phyloP scores from a whole-genome alignment of 2,113 vertebrate genomes.

The Chauna torquata region DNA sequence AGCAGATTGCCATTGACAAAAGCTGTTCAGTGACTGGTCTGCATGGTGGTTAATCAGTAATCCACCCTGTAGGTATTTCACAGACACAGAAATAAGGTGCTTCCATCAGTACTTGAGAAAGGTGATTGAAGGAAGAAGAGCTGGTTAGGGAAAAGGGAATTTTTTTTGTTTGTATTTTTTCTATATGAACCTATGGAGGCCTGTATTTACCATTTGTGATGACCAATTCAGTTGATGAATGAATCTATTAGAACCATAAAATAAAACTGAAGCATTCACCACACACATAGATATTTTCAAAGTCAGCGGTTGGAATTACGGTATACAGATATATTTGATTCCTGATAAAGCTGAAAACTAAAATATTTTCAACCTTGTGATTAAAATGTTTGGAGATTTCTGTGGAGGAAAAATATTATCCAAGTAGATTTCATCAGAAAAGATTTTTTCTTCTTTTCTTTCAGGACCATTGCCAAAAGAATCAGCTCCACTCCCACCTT shows the following conservation, averaged over 20 bases:
- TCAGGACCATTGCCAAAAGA: background rate
- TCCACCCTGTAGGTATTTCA: constrained; percentile 80
- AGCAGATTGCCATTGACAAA: constrained; percentile 97
- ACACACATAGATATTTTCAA: background rate
- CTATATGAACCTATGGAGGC: background rate
- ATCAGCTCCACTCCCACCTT: background rate
- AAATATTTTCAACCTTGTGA: background rate
- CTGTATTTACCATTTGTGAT: background rate
- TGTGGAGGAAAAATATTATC: background rate
- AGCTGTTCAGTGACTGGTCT: constrained; percentile 96
- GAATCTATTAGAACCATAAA: background rate
- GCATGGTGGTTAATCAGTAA: constrained; percentile 93
- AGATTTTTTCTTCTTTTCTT: background rate
- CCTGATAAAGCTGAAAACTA: background rate
- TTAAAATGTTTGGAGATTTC: background rate
- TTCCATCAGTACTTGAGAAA: background rate
- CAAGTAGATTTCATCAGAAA: background rate
- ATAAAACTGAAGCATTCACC: background rate
- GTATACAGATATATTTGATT: background rate
- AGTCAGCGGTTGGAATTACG: background rate
- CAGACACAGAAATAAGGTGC: background rate
- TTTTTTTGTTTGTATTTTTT: background rate
- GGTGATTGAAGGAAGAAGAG: background rate
- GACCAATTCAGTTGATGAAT: background rate
- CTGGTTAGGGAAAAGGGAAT: background rate